Conservation (phyloP, 2,888 invertebrate genomes). For the Emesis russula region DNA sequence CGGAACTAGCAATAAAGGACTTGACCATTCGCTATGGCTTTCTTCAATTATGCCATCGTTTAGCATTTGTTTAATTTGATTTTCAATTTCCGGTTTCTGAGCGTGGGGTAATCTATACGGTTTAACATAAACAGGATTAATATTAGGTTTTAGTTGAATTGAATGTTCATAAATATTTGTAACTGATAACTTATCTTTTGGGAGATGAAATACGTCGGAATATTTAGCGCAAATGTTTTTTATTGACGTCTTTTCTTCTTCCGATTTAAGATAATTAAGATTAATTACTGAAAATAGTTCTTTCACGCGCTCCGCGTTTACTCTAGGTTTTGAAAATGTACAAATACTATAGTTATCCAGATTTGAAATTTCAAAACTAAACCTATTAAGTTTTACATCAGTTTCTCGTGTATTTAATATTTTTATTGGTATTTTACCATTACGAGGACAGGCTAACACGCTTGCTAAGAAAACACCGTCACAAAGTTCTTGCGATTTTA, state of each 20-base stretch:
- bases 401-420: no score
- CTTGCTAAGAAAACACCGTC: slow-evolving; percentile 12
- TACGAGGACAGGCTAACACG: slow-evolving; percentile 3
- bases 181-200: neutral
- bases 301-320: slow-evolving; percentile 9
- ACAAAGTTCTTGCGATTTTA: slow-evolving; percentile 12
- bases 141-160: neutral
- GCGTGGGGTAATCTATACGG: no score
- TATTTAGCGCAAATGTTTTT: slow-evolving; percentile 8
- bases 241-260: neutral
- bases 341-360: slow-evolving; percentile 3
- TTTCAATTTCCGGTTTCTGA: no score
- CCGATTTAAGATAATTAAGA: slow-evolving; percentile 6
- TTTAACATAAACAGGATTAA: neutral
- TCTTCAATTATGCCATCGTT: no score
- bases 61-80: no score
- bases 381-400: neutral
- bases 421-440: no score
- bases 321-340: slow-evolving; percentile 15
- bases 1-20: no score
- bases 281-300: slow-evolving; percentile 2
- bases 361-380: slow-evolving; percentile 2
- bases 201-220: slow-evolving; percentile 1
- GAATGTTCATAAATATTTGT: slow-evolving; percentile 8
- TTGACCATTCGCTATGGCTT: no score